phyloP scores from a whole-genome alignment of 2,113 vertebrate species.

The Hippocampus zosterae region DNA sequence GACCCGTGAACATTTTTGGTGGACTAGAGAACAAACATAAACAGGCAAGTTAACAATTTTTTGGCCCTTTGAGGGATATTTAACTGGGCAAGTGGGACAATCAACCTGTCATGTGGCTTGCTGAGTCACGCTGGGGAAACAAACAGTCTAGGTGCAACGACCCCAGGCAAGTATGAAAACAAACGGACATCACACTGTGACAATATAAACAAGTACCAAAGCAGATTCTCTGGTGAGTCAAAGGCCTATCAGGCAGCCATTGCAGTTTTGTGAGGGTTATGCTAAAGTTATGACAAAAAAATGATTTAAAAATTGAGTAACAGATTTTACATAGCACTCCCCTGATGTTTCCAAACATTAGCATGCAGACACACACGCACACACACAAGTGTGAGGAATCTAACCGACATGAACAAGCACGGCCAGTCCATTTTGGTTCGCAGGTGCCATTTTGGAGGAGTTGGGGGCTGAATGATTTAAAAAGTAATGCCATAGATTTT shows the following conservation, averaged over 20 bases:
- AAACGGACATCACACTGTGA: background rate
- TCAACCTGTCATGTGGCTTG: background rate
- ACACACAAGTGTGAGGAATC: no score
- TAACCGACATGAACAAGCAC: no score
- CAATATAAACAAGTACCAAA: background rate
- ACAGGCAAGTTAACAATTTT: background rate
- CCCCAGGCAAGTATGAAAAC: background rate
- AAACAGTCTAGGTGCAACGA: background rate
- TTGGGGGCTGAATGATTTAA: no score
- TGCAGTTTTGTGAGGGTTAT: background rate
- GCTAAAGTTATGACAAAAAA: background rate
- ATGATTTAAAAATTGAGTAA: background rate
- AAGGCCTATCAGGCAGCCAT: background rate
- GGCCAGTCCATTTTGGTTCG: no score
- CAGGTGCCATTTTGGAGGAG: no score
- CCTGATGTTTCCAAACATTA: background rate
- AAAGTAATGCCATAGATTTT: no score
- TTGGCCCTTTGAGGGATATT: background rate
- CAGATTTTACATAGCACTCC: background rate
- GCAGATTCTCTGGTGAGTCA: background rate
- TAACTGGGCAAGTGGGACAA: background rate
- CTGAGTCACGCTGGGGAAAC: background rate
- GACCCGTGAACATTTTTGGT: background rate
- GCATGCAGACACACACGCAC: background rate
- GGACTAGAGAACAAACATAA: background rate